Evolutionary conservation across 2,888 invertebrate genomes (phyloP).

Genomic region (Dyspetes luteomarginatus): DNA sequence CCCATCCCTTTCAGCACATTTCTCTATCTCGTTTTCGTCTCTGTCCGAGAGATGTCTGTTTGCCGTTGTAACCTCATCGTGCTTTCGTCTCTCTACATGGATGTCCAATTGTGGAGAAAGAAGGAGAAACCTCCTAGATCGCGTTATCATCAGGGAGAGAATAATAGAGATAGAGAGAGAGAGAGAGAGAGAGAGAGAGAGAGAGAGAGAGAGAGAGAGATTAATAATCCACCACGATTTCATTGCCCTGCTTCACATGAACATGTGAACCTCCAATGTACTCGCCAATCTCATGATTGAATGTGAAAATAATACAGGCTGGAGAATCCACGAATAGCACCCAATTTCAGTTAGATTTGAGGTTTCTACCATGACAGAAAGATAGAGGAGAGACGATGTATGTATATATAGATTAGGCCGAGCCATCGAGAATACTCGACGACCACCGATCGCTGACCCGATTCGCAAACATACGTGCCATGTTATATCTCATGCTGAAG

Average conservation of each 20-base stretch:
- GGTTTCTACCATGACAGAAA: constrained; percentile 46
- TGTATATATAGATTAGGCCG: not conserved
- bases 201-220: too few species aligned
- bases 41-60: constrained; percentile 53
- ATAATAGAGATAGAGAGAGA: too few species aligned
- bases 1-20: constrained; percentile 55
- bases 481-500: constrained; percentile 1
- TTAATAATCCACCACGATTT: constrained; percentile 53
- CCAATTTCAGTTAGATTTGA: constrained; percentile 51
- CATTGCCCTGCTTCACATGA: constrained; percentile 12
- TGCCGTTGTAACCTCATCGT: constrained; percentile 15
- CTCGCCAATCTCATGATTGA: constrained; percentile 38
- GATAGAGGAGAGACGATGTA: not conserved
- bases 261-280: not conserved
- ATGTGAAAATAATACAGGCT: constrained; percentile 16
- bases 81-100: constrained; percentile 58
- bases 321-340: constrained; percentile 38
- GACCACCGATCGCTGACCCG: constrained; percentile 22
- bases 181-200: too few species aligned
- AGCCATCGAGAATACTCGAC: not conserved
- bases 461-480: constrained; percentile 38
- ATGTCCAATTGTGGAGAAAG: constrained; percentile 40
- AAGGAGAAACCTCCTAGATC: too few species aligned
- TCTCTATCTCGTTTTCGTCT: constrained; percentile 47
- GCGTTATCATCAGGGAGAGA: too few species aligned